Base-by-base conservation (phyloP, 2,797 vertebrate species). In the Harpagifer antarcticus region DNA sequence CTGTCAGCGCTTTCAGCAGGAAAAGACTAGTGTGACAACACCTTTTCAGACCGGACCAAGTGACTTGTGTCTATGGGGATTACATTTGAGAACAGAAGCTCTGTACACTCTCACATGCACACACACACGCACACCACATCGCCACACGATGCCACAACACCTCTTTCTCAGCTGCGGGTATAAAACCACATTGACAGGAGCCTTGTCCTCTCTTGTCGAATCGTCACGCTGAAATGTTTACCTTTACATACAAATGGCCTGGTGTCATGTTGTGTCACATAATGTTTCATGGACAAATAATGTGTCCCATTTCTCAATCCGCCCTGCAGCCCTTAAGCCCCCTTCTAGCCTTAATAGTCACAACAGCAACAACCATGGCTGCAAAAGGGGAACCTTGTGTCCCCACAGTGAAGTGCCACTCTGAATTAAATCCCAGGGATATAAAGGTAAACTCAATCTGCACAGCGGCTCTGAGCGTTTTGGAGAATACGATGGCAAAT, bases 271-370 rank as follows among this genome's bases (percentile, higher is more conserved):
- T 88, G 88, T 91, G 92, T 92, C 92, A 94, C 90, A 88, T 87
- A 91, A 89, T 84, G 91, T 93, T 93, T 94, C 91, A 92, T 89
- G 92, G 91, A 87, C 84, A 92, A 91, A 91, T 90, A 92, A 87
- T 86, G 88, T 87, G 81, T 82, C 81, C 84, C 75, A 89, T 91
- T 92, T 86, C 88, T 89, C 85, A 90, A 89, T 89, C 89, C 77
- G 79, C 84, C 86, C 78, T 71, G 76, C 62, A 83, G 79, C 73
- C 81, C 78, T 83, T 86, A 89, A 91, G 89, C 87, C 85, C 69
- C 74, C 82, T 69, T 82, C 67, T 19, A 72, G 73, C 70, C 74
- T 83, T 72, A 81, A 74, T 84, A 84, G 87, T 62, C 76, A 68
- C 77, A 89, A 77, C 81, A 78, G 78, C 79, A 78, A 82, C 82